A percentile compares a stretch with the other conserved stretches of the same genome.
Conservation (phyloP, 2,797 vertebrate species). For the Erithacus rubecula region DNA sequence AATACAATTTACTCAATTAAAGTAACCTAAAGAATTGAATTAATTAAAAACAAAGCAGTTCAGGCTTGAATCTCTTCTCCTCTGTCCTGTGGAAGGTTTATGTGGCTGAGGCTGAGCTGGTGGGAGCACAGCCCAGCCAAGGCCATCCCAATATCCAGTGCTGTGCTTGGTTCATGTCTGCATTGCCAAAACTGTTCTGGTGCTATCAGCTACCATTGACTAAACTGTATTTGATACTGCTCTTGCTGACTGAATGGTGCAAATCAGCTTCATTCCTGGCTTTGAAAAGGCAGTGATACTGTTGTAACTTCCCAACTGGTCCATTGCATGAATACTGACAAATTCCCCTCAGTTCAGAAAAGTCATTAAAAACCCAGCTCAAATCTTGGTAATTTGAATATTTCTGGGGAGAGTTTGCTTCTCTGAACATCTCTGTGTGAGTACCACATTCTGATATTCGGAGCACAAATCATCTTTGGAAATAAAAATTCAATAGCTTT, state of each 20-base stretch:
- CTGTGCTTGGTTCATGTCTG: accelerated
- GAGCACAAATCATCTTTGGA: neutral
- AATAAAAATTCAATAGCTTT: constrained; percentile 38
- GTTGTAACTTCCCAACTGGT: accelerated
- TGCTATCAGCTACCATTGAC: neutral
- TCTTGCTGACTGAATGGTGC: neutral
- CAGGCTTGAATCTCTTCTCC: neutral
- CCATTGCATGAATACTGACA: neutral
- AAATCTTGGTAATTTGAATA: neutral
- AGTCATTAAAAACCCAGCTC: neutral
- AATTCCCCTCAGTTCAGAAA: neutral
- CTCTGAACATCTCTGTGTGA: neutral
- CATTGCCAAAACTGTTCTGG: neutral
- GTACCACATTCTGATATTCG: neutral
- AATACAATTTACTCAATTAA: constrained; percentile 27
- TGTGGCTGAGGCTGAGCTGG: neutral
- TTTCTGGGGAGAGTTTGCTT: neutral
- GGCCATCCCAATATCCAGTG: accelerated
- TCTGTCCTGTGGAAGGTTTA: neutral
- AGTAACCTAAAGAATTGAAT: neutral
- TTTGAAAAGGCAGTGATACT: neutral
- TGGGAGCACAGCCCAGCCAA: accelerated
- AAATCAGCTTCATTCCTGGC: neutral
- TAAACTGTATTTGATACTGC: neutral
- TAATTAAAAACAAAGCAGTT: neutral